phyloP scores from a whole-genome alignment of 2,797 vertebrate genomes.

The Phataginus tetradactyla region DNA sequence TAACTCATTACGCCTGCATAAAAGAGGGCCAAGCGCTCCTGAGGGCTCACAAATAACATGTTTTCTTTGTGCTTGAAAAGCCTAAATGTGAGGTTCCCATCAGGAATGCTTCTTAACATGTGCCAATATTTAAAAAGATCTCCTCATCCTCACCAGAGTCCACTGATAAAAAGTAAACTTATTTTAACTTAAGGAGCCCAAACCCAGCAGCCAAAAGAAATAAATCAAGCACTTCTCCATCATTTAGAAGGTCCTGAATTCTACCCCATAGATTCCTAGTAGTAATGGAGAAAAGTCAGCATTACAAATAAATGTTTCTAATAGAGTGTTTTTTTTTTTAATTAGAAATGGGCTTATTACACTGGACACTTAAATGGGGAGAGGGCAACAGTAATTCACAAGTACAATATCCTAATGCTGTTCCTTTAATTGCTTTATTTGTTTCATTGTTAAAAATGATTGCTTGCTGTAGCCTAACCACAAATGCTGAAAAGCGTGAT shows the following conservation, averaged over 20 bases:
- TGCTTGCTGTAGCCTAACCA: slow-evolving; percentile 69
- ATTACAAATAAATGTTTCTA: slow-evolving; percentile 33
- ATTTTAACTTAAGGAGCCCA: slow-evolving; percentile 58
- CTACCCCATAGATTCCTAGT: slow-evolving; percentile 1
- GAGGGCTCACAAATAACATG: not conserved
- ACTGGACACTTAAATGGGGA: slow-evolving; percentile 39
- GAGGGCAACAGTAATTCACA: slow-evolving; percentile 64
- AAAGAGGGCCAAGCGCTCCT: slow-evolving; percentile 1
- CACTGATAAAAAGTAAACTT: not conserved
- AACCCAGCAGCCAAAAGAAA: not conserved
- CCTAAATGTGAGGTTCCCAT: slow-evolving; percentile 39
- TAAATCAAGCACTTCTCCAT: slow-evolving; percentile 32
- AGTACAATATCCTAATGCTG: slow-evolving; percentile 55
- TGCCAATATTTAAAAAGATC: slow-evolving; percentile 49
- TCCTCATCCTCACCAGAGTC: not conserved
- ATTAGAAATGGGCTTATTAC: slow-evolving; percentile 44
- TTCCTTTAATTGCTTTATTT: slow-evolving; percentile 83
- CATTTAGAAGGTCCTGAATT: not conserved
- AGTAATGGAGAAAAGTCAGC: not conserved
- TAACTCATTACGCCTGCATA: not conserved
- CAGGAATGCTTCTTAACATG: slow-evolving; percentile 16
- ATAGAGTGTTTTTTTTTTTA: slow-evolving; percentile 19
- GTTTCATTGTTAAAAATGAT: slow-evolving; percentile 76
- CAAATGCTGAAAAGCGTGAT: slow-evolving; percentile 83
- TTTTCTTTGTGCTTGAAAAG: slow-evolving; percentile 42